These are phyloP conservation scores for Drosophila neutralis DNA, from an alignment of 2,888 invertebrate species.

Conservation along the genomic window DNA sequence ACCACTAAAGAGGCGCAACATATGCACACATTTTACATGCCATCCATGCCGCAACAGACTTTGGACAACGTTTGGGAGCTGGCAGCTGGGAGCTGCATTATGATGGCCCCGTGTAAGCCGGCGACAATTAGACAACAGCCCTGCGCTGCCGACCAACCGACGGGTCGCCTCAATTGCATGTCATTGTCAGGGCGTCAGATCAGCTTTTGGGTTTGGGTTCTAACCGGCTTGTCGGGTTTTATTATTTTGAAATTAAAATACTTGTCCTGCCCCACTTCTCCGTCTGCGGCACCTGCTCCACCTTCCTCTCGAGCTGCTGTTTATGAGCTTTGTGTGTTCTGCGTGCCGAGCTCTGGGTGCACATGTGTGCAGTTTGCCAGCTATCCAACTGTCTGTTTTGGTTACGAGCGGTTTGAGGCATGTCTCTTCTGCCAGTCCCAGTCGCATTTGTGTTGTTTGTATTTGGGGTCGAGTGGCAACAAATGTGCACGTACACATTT, in stretches of 20 bases:
- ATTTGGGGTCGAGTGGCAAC: conserved; percentile 29
- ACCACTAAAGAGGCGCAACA: conserved; percentile 57
- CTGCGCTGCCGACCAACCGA: conserved; percentile 6
- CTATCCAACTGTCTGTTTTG: conserved; percentile 12
- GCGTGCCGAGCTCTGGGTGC: conserved; percentile 3
- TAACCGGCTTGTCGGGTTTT: conserved; percentile 52
- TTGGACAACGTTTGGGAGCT: conserved; percentile 35
- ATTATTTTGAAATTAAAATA: conserved; percentile 77
- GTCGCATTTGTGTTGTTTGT: conserved; percentile 41
- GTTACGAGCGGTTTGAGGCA: conserved; percentile 32
- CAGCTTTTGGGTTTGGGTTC: conserved; percentile 30
- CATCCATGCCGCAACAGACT: conserved; percentile 34
- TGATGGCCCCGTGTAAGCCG: conserved; percentile 30
- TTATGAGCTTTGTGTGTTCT: conserved; percentile 45
- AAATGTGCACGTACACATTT: conserved; percentile 64
- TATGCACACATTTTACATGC: conserved; percentile 72
- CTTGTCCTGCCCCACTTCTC: conserved; percentile 12
- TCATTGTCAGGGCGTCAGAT: conserved; percentile 66
- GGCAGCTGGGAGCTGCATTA: conserved; percentile 56
- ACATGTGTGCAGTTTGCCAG: conserved; percentile 45
- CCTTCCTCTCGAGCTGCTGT: conserved; percentile 20
- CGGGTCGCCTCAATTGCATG: conserved; percentile 69
- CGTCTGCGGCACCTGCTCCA: conserved; percentile 10
- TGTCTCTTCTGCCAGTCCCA: conserved; percentile 1
- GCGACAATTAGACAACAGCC: conserved; percentile 78